These are phyloP conservation scores for Betta splendens DNA, from an alignment of 2,797 vertebrate species.

Conservation along the genomic window DNA sequence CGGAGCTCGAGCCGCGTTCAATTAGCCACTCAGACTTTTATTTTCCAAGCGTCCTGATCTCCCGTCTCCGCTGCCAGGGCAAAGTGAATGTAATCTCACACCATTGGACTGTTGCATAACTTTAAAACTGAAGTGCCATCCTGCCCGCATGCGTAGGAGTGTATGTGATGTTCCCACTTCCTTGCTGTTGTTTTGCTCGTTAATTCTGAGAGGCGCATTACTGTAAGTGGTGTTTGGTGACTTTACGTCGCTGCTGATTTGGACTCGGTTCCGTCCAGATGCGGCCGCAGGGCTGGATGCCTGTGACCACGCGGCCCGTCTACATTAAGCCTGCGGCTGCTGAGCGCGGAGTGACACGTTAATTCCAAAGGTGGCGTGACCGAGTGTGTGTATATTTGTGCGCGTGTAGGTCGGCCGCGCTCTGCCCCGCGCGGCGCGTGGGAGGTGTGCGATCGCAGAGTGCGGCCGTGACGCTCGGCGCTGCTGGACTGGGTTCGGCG, in stretches of 20 bases:
- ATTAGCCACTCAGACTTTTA: conserved; percentile 58
- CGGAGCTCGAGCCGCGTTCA: conserved; percentile 10
- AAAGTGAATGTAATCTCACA: conserved; percentile 66
- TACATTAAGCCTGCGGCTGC: conserved; percentile 46
- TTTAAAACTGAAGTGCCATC: conserved; percentile 72
- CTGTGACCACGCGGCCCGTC: conserved; percentile 40
- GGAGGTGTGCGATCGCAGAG: conserved; percentile 70
- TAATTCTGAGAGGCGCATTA: conserved; percentile 60
- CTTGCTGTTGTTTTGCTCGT: conserved; percentile 71
- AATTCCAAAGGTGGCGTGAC: conserved; percentile 43
- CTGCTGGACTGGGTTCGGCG: conserved; percentile 64
- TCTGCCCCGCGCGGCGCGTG: conserved; percentile 70
- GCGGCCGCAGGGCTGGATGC: conserved; percentile 24
- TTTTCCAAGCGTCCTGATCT: conserved; percentile 31
- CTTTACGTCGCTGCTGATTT: conserved; percentile 36
- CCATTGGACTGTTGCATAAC: conserved; percentile 71
- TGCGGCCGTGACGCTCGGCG: conserved; percentile 63
- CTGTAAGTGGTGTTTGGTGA: conserved; percentile 51
- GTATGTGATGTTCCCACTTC: conserved; percentile 74
- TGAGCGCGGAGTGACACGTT: conserved; percentile 38
- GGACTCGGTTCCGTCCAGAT: conserved; percentile 13
- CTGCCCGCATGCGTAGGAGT: conserved; percentile 69
- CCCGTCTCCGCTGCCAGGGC: conserved; percentile 49
- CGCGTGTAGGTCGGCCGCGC: conserved; percentile 37
- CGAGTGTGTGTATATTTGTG: conserved; percentile 42